Conservation (phyloP, 2,797 vertebrate species). For the Epinephelus coioides region DNA sequence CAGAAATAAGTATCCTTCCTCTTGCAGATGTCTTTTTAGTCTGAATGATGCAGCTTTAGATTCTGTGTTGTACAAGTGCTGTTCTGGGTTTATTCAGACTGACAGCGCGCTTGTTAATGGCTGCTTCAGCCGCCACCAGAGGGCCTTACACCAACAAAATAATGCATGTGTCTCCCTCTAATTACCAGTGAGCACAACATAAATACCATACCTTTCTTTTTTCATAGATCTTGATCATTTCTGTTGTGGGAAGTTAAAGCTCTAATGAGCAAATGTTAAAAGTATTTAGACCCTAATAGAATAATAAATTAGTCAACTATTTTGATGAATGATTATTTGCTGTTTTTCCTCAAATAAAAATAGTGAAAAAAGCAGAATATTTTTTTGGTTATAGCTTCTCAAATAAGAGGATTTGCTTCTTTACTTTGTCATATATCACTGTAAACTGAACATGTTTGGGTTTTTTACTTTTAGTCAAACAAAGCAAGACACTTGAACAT, state of each 20-base stretch:
- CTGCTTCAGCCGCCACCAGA: slow-evolving; percentile 24
- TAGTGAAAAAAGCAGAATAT: background rate
- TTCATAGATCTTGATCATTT: background rate
- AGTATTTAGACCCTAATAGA: background rate
- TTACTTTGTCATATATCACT: background rate
- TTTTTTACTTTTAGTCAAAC: background rate
- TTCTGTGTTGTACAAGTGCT: slow-evolving; percentile 7
- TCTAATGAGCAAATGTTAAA: background rate
- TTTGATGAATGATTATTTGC: accelerated
- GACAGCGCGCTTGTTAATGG: slow-evolving; percentile 11
- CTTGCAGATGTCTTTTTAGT: slow-evolving; percentile 57
- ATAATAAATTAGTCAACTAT: background rate
- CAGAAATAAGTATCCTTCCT: slow-evolving; percentile 38
- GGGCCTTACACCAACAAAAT: slow-evolving; percentile 24
- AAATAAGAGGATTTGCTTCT: background rate
- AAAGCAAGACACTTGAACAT: background rate
- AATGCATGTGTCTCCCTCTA: background rate
- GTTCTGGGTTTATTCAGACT: slow-evolving; percentile 31
- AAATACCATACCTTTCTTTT: background rate
- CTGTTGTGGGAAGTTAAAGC: background rate
- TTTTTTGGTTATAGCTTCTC: background rate
- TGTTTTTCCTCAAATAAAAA: background rate
- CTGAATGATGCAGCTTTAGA: slow-evolving; percentile 29
- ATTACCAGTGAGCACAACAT: background rate
- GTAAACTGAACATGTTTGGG: background rate